These are phyloP conservation scores for Pheosia gnoma DNA, from an alignment of 2,888 invertebrate genomes.

Conservation along the genomic window DNA sequence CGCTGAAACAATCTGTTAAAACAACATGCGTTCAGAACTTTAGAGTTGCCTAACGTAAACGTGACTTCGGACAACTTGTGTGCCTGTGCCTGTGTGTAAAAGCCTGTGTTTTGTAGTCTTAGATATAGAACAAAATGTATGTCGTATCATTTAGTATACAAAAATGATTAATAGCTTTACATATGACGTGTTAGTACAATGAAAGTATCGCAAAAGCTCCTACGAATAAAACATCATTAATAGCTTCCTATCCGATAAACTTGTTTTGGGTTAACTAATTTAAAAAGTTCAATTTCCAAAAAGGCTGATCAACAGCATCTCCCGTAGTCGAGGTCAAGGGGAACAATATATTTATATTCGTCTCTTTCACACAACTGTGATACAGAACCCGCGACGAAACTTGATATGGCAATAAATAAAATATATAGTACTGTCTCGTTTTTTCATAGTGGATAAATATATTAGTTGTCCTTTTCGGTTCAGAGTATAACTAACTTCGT, in stretches of 20 bases:
- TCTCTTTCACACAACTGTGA: conserved; percentile 60
- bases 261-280: conserved; percentile 44
- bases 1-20: too few relatives aligned
- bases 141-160: too few relatives aligned
- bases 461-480: conserved; percentile 50
- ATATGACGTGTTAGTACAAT: too few relatives aligned
- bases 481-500: conserved; percentile 56
- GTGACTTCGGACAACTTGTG: too few relatives aligned
- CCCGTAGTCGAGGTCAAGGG: conserved; percentile 50
- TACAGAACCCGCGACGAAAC: conserved; percentile 60
- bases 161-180: too few relatives aligned
- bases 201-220: background rate
- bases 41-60: too few relatives aligned
- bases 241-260: conserved; percentile 31
- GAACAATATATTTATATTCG: conserved; percentile 51
- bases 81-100: too few relatives aligned
- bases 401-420: conserved; percentile 80
- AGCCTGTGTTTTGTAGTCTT: too few relatives aligned
- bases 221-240: conserved; percentile 14
- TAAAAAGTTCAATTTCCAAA: conserved; percentile 49
- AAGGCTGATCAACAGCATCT: conserved; percentile 53
- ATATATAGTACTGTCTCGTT: conserved; percentile 57
- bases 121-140: too few relatives aligned
- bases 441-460: conserved; percentile 17
- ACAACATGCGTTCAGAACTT: too few relatives aligned